Evolutionary conservation across 2,797 vertebrate genomes (phyloP), one percentile per base, ranked within the genome.

Genomic region (Silurus aristotelis): DNA sequence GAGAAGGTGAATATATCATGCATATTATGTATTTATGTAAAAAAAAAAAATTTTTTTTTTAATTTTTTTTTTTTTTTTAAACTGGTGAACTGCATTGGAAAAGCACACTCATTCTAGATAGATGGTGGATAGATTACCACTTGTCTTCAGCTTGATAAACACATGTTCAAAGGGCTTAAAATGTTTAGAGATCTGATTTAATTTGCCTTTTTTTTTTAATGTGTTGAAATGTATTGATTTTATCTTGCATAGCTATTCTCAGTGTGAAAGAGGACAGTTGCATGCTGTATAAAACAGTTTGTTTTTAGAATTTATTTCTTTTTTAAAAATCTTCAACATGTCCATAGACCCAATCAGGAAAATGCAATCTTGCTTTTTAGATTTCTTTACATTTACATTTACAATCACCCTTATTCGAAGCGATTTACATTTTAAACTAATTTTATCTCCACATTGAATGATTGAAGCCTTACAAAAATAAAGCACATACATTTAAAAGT

Each of bases 91-190:
- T 87, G 82, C 86, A 75, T 79, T 73, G 27, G 7, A 8, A 87
- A 80, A 84, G 82, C 86, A 87, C 61, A 84, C 82, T 87, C 82
- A 84, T 87, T 83, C 17, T 10, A 9, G 31, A 31, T 31, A 31
- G 31, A 27, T 82, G 31, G 31, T 76, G 31, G 22, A 67, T 75
- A 60, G 12, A 75, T 75, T 12, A 64, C 14, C 9, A 46, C 56
- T 66, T 43, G 20, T 38, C 56, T 22, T 61, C 75, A 79, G 7
- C 20, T 55, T 75, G 60, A n/a, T 2, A 7, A 17, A 22, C 22
- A 25, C 61, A 67, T 10, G 15, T 55, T 27, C 31, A 56, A 75
- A 58, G 15, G 17, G 17, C 3, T 55, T 20, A 66, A 43, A 82
- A 58, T 31, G 0, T 12, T 67, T 3, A n/a, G 48, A 73, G 27